Evolutionary conservation across 2,797 vertebrate species (phyloP), one percentile per base, ranked within the genome.

Genomic region (Poeciliopsis infans): DNA sequence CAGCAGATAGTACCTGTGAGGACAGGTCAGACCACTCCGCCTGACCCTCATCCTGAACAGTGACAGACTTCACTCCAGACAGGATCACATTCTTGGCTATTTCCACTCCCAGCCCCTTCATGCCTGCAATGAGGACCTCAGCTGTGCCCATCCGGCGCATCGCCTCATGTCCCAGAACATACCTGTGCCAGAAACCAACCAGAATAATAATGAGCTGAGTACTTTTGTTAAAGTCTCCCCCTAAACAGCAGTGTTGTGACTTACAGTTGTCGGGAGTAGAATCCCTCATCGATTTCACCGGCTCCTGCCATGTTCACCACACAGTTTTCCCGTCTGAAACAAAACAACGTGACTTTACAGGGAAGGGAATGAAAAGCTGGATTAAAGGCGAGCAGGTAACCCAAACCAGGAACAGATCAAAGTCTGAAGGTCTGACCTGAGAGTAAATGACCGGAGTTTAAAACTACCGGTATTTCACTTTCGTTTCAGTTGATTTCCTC

Each of bases 241-340:
- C 5, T 0, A 3, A 2, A 0, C 6, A 12, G 5, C 2, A 1
- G 0, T 2, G 2, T n/a, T 69, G 39, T 43, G 13, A 94, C 97
- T 96, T 86, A 98, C 97, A 97, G 94, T 71, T 98, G 97, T 69
- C 97, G 94, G 0, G 97, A 98, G 86, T 97, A 98, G 7, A 95
- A 86, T 0, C 92, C 92, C 81, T 96, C 94, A 70, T 96, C 95
- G 61, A 97, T 95, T 5, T 87, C 75, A 20, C 10, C n/a, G 28
- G 15, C 13, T 3, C 83, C 75, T 11, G 90, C 77, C 94, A 94
- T 95, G 78, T 78, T 85, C 16, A 78, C 6, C 4, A 0, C 43
- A 8, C 3, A 59, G 47, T 73, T 39, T 45, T 45, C 1, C 23
- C 49, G 15, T 39, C 12, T 43, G 45, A 76, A 33, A 6, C 0